Evolutionary conservation across 2,888 invertebrate genomes (phyloP).

Genomic region (Drosophila suboccidentalis): DNA sequence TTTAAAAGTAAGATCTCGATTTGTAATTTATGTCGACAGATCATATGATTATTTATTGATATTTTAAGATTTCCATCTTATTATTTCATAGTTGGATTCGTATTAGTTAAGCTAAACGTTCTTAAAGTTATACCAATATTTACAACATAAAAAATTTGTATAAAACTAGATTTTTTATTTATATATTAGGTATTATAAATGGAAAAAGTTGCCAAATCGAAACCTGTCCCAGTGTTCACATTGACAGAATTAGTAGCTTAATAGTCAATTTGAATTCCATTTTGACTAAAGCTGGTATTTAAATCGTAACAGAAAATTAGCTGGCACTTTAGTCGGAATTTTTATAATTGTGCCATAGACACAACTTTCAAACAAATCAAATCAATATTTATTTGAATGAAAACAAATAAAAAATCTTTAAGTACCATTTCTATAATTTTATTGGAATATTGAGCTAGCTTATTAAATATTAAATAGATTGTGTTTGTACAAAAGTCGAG

Average conservation of each 20-base stretch:
- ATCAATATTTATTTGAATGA: slow-evolving; percentile 8
- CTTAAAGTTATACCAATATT: background rate
- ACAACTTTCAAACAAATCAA: slow-evolving; percentile 22
- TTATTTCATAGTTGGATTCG: background rate
- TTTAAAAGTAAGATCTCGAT: background rate
- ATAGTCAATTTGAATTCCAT: slow-evolving; percentile 1
- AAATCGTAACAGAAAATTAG: slow-evolving; percentile 13
- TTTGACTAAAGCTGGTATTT: background rate
- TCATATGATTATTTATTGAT: background rate
- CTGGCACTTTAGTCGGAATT: slow-evolving; percentile 10
- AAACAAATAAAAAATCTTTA: slow-evolving; percentile 30
- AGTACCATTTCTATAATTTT: slow-evolving; percentile 11
- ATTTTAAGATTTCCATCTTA: background rate
- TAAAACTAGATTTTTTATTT: slow-evolving; percentile 1
- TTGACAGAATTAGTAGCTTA: slow-evolving; percentile 1
- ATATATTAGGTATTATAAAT: background rate
- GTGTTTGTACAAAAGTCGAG: slow-evolving; percentile 30
- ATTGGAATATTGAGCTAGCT: slow-evolving; percentile 29
- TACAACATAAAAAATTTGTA: background rate
- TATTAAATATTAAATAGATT: slow-evolving; percentile 40
- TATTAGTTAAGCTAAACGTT: background rate
- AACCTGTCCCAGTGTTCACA: background rate
- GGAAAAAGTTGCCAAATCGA: background rate
- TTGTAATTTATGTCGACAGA: background rate
- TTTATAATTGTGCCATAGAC: background rate